Base-by-base conservation (phyloP, 2,888 invertebrate species). In the Mythimna ferrago region DNA sequence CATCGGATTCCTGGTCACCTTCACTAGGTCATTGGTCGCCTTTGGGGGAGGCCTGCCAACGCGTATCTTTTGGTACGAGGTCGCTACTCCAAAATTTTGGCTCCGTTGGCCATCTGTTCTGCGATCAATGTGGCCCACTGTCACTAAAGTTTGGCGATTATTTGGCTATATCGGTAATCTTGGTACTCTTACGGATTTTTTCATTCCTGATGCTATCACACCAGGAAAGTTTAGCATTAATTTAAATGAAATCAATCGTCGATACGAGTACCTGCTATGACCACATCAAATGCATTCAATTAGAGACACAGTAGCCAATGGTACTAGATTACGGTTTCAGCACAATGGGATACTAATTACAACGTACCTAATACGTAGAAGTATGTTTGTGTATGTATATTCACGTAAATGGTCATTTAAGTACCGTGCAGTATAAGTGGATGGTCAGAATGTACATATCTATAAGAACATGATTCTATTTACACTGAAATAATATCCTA, bases 341-440 rank as follows among this genome's bases (percentile, higher is more conserved):
- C 1, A 66, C 51, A 76, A 58, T 53, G 48, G 21, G 19, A 53
- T 51, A 19, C 44, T 60, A 67, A 76, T 76, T 38, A 19, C 68
- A 11, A 44, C 10, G 14, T n/a, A n/a, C n/a, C n/a, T n/a, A 14
- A 38, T 57, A 71, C 16, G 11, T 41, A 41, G 7, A n/a, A 10
- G 7, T 3, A 14, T 10, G 51, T 38, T n/a, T n/a, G n/a, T n/a
- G n/a, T n/a, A n/a, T n/a, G 10, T 71, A 11, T 16, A 41, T 57
- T 35, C 32, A 35, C 14, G 9, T 38, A 35, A 76, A 44, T 76
- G 53, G 16, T 19, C n/a, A 60, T 68, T 76, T 48, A 26, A 38
- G 44, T 66, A n/a, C 35, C 35, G 16, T 44, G 44, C 16, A 66
- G 2, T 26, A 35, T 48, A 11, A 66, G 38, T 44, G 41, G 11